Base-by-base conservation (phyloP, 2,888 invertebrate species). In the Cremastinae sp. region DNA sequence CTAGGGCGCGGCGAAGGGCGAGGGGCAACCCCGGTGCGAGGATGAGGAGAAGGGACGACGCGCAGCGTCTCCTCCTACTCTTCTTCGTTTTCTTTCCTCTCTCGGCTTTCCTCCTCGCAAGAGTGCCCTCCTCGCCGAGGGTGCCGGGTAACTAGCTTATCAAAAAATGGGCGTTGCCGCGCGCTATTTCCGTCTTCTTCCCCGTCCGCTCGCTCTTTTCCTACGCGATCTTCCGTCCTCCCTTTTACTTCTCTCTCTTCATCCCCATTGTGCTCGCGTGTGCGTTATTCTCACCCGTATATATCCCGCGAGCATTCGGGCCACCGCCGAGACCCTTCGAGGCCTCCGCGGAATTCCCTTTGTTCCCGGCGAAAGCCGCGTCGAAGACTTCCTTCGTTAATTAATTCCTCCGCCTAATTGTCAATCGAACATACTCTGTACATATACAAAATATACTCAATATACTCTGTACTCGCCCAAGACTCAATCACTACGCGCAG, bases 131-230 rank as follows among this genome's bases (percentile, higher is more conserved):
- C 79, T 79, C 83, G 75, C 82, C n/a, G n/a, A 82, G 83, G 85
- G 85, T 85, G 86, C 85, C 83, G 87, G 86, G 89, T 88, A 89
- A 89, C 89, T 89, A 89, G 89, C 89, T 89, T 89, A 89, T 89
- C 89, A 89, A 89, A 89, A 89, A 89, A 89, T 89, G 89, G 89
- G 89, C 89, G 89, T 89, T 89, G 88, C 89, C 89, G 83, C 89
- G 83, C 84, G 85, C 49, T 86, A 80, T 84, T 84, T 85, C 85
- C 83, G 81, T 84, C 84, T 83, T 84, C 80, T 79, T 86, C 82
- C 75, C 66, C 74, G 83, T 78, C 77, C 72, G 61, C 68, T 51
- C 72, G 74, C 74, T 72, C 66, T 74, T 71, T 75, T 16, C 47
- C 45, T 47, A 59, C 51, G 49, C 51, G 61, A 58, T 79, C 78